These are phyloP conservation scores for Drosophila arawakana DNA, from an alignment of 1,140 invertebrate genomes.

Conservation along the genomic window DNA sequence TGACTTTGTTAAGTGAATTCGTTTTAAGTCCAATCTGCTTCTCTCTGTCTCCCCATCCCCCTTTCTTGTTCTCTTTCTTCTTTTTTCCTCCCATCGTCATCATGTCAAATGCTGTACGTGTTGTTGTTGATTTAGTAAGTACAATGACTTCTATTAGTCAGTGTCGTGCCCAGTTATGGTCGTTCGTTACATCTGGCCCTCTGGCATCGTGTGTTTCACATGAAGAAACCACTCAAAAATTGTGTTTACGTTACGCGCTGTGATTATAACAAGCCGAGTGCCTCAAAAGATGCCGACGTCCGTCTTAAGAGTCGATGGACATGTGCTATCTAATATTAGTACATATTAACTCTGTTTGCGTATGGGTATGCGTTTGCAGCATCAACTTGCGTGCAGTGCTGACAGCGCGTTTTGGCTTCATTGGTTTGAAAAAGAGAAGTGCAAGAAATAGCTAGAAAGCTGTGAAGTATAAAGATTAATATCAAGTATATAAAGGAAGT, in stretches of 20 bases:
- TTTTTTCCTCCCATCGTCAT: neutral
- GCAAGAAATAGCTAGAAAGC: no score
- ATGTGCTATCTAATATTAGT: constrained; percentile 44
- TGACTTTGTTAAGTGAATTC: neutral
- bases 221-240: constrained; percentile 75
- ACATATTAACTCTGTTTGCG: neutral
- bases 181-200: constrained; percentile 46
- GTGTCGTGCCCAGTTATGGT: constrained; percentile 20
- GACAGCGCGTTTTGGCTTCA: no score
- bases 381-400: constrained; percentile 24
- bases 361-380: constrained; percentile 18
- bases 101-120: neutral
- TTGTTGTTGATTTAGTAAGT: constrained; percentile 20
- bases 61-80: neutral
- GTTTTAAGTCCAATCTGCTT: neutral
- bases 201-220: constrained; percentile 70
- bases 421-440: no score
- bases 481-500: no score
- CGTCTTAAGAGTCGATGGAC: constrained; percentile 40
- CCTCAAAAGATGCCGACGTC: constrained; percentile 68
- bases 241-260: constrained; percentile 79
- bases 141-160: constrained; percentile 42
- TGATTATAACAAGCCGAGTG: constrained; percentile 71
- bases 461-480: no score
- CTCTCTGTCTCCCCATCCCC: neutral